phyloP scores from a whole-genome alignment of 2,797 vertebrate species.

The Acipenser oxyrinchus region DNA sequence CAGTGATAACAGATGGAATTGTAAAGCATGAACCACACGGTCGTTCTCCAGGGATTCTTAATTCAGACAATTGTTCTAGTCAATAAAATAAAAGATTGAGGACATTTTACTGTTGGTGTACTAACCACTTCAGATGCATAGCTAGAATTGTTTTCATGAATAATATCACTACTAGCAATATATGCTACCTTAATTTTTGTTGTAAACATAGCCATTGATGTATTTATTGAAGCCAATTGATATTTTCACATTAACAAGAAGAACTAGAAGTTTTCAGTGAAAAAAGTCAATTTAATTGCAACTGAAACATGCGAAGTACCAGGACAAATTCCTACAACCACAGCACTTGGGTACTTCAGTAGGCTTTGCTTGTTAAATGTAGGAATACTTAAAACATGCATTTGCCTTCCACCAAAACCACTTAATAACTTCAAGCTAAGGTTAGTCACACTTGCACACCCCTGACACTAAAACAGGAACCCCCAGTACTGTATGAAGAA shows the following conservation, averaged over 20 bases:
- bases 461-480: background rate
- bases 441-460: background rate
- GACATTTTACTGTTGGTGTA: too few relatives aligned
- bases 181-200: too few relatives aligned
- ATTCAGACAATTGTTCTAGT: too few relatives aligned
- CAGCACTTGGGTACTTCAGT: background rate
- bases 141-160: too few relatives aligned
- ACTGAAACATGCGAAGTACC: background rate
- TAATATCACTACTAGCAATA: too few relatives aligned
- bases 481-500: background rate
- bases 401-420: background rate
- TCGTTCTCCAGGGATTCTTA: too few relatives aligned
- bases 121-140: too few relatives aligned
- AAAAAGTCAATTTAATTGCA: background rate
- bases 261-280: background rate
- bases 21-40: too few relatives aligned
- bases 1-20: too few relatives aligned
- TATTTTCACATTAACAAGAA: background rate
- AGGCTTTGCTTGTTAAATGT: background rate
- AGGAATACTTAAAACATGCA: conserved; percentile 1
- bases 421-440: background rate
- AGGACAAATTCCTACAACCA: background rate
- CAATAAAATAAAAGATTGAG: too few relatives aligned
- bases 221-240: too few relatives aligned
- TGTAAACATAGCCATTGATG: too few relatives aligned